phyloP scores from a whole-genome alignment of 2,797 vertebrate genomes.

The Fringilla coelebs region DNA sequence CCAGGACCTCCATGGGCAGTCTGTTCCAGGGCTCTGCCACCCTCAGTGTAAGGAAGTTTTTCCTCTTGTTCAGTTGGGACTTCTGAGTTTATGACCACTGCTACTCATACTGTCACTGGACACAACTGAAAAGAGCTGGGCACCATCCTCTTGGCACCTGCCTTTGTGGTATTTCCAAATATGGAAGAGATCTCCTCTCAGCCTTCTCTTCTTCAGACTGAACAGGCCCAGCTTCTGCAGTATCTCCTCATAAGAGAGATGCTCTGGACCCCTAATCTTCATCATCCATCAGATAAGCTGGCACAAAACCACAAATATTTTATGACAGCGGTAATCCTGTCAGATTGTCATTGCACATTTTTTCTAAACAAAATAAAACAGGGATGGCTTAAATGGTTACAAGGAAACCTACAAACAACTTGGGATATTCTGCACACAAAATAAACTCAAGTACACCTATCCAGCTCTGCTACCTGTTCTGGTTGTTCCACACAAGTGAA shows the following conservation, averaged over 20 bases:
- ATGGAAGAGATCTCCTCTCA: not conserved
- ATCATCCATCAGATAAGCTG: not conserved
- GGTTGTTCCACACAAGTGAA: not conserved
- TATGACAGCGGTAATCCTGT: not conserved
- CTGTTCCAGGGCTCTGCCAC: not conserved
- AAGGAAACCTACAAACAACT: not conserved
- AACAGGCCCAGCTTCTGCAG: not conserved
- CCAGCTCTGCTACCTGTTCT: not conserved
- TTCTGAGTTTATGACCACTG: not conserved
- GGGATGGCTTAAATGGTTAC: not conserved
- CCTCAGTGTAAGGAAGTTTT: not conserved
- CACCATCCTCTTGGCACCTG: not conserved
- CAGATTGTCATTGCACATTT: not conserved
- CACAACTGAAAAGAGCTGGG: not conserved
- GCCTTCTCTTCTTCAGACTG: no score
- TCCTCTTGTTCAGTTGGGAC: accelerated
- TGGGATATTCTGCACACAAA: not conserved
- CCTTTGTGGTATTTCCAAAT: not conserved
- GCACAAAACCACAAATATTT: not conserved
- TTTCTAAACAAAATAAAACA: not conserved
- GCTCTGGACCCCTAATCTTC: not conserved
- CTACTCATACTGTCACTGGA: not conserved
- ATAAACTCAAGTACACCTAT: not conserved
- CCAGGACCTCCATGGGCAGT: not conserved
- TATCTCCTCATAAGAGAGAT: not conserved